These are phyloP conservation scores for Brachystomella parvula DNA, from an alignment of 1,140 invertebrate species.

Conservation along the genomic window DNA sequence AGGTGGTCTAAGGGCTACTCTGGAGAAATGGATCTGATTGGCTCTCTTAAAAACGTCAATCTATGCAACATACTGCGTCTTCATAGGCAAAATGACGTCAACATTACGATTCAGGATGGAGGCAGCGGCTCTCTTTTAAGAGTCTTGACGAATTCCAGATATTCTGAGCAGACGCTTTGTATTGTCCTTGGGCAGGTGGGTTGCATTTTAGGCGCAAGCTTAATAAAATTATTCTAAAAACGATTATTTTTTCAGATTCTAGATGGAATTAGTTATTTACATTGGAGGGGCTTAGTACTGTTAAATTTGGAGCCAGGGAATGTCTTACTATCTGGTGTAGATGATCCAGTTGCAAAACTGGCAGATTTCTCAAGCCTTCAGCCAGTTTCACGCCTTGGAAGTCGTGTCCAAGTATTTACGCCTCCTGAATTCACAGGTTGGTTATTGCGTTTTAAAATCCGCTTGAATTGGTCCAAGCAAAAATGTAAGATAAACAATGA, in stretches of 20 bases:
- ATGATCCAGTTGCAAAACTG: conserved; percentile 67
- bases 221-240: conserved; percentile 8
- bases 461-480: too few relatives aligned
- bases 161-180: conserved; percentile 72
- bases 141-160: conserved; percentile 1
- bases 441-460: too few relatives aligned
- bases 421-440: conserved; percentile 63
- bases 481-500: too few relatives aligned
- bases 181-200: conserved; percentile 65
- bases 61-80: neutral
- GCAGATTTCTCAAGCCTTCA: conserved; percentile 82
- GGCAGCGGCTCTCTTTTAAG: neutral
- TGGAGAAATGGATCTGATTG: neutral
- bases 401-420: conserved; percentile 57
- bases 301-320: conserved; percentile 93
- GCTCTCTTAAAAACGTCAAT: neutral
- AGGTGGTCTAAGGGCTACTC: neutral
- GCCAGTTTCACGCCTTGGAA: conserved; percentile 68
- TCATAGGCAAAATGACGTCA: neutral
- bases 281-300: conserved; percentile 85
- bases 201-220: neutral
- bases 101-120: neutral
- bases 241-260: conserved; percentile 57
- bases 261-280: conserved; percentile 82
- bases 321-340: conserved; percentile 27